A percentile compares a stretch with the other conserved stretches of the same genome.
Evolutionary conservation across 2,797 vertebrate genomes (phyloP).

Genomic region (Oophaga sylvatica): DNA sequence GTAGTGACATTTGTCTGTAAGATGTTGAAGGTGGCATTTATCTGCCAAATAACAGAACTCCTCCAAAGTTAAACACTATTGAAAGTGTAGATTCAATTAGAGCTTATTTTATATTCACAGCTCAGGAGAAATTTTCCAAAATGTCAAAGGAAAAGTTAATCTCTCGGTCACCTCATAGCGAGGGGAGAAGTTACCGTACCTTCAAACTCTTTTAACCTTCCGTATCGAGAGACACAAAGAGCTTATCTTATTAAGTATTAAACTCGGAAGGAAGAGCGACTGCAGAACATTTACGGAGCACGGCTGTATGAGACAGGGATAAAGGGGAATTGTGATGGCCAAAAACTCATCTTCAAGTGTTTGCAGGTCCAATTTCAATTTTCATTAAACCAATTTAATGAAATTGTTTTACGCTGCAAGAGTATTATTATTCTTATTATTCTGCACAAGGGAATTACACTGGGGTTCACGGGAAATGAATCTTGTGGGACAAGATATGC

Average conservation of each 20-base stretch:
- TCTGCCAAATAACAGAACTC: constrained; percentile 41
- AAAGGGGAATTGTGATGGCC: background rate
- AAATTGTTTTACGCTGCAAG: background rate
- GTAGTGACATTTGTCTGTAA: constrained; percentile 39
- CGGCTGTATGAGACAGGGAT: background rate
- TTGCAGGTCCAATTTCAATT: constrained; percentile 21
- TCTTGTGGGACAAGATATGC: background rate
- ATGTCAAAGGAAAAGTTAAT: constrained; percentile 59
- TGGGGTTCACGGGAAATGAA: background rate
- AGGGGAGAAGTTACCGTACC: background rate
- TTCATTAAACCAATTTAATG: constrained; percentile 13
- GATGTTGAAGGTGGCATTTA: constrained; percentile 52
- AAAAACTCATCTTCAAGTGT: background rate
- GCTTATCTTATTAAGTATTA: constrained; percentile 38
- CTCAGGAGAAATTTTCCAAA: constrained; percentile 53
- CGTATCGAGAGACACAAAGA: background rate
- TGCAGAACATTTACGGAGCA: background rate
- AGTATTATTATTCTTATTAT: background rate
- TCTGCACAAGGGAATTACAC: constrained; percentile 18
- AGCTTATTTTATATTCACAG: background rate
- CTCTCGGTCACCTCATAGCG: constrained; percentile 38
- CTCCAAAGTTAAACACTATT: constrained; percentile 34
- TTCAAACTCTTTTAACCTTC: constrained; percentile 55
- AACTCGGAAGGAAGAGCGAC: background rate
- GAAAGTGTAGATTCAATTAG: constrained; percentile 61